Evolutionary conservation across 2,113 vertebrate species (phyloP), one percentile per base, ranked within the genome.

Genomic region (Percina caprodes): DNA sequence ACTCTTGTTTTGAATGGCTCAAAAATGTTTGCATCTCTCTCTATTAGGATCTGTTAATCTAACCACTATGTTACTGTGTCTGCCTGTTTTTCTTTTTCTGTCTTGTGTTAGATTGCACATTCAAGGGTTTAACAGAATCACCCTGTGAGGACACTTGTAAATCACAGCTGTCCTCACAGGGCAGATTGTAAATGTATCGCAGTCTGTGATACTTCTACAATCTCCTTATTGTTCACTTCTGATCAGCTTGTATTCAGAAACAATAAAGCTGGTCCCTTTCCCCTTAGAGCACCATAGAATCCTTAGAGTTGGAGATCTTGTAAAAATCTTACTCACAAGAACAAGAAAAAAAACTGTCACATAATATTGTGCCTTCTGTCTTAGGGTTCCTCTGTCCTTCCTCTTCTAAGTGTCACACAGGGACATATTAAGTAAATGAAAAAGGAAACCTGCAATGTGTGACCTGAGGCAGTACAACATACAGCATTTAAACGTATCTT

Each of bases 401-500:
- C 55, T 63, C 24, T 66, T 56, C 33, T 56, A 61, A 56, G 48
- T 1, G 16, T 83, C 86, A 88, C 89, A 85, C 54, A 48, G 87
- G 84, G 87, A 82, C 76, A 56, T 77, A 87, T 90, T 91, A 42
- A 11, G 39, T 2, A 89, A 73, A 45, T 73, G 4, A 58, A 78
- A 59, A 77, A 73, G 3, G 16, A 69, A 68, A 69, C 58, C 69
- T 69, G 11, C n/a, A 24, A 13, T 8, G 35, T 67, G 69, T 73
- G 77, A 69, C 92, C 83, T 19, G 56, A 72, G 88, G 93, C 89
- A 68, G 66, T 52, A 74, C 68, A 89, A 90, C 88, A 91, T 39
- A 55, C 39, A 39, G 54, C 48, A 59, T 79, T 68, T 85, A 51
- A 77, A 77, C 68, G 35, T 35, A 1, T 59, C 60, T 74, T 66